These are phyloP conservation scores for Caenorhabditis afra DNA, from an alignment of 2,888 invertebrate genomes.

Conservation along the genomic window DNA sequence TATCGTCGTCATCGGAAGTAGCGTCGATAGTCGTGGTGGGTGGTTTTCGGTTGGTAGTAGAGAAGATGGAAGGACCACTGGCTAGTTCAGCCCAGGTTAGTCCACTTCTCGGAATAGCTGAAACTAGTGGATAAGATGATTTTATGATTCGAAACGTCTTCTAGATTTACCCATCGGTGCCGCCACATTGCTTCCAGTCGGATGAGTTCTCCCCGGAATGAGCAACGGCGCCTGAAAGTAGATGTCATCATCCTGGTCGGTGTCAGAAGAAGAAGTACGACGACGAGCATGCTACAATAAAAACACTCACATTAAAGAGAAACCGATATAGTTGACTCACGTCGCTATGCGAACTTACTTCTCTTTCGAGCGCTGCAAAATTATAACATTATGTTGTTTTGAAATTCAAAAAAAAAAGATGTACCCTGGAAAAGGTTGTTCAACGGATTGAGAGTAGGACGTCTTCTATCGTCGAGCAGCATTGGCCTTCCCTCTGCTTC, in stretches of 20 bases:
- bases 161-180: no score
- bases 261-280: slow-evolving; percentile 34
- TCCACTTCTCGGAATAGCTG: neutral
- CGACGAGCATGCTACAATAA: slow-evolving; percentile 25
- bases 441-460: no score
- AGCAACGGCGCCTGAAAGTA: slow-evolving; percentile 52
- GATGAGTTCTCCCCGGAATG: neutral
- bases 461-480: no score
- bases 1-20: slow-evolving; percentile 15
- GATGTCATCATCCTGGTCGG: slow-evolving; percentile 46
- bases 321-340: slow-evolving; percentile 19
- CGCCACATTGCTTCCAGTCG: no score
- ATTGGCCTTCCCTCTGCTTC: no score
- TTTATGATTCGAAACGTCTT: no score
- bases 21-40: no score
- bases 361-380: no score
- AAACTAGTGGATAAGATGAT: neutral
- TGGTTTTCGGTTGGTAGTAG: neutral
- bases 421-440: no score
- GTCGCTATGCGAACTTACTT: neutral
- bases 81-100: neutral
- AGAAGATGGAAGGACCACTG: neutral
- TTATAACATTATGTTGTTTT: no score
- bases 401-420: no score
- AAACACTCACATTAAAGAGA: slow-evolving; percentile 14